These are phyloP conservation scores for Pseudonaja textilis DNA, from an alignment of 2,113 vertebrate genomes.

Conservation along the genomic window DNA sequence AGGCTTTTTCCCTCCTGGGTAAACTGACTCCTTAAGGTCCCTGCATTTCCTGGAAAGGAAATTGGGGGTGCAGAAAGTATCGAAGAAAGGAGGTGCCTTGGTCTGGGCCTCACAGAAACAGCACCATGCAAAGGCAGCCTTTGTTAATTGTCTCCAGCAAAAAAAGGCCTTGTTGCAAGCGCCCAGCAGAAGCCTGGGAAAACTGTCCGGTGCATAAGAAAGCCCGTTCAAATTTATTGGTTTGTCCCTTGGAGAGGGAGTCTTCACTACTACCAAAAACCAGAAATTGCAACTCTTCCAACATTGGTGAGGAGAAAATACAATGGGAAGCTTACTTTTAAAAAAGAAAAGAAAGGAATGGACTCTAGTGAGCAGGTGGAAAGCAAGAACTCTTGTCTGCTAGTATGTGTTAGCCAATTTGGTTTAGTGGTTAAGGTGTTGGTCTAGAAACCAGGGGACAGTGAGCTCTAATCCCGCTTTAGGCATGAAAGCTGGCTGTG, in stretches of 20 bases:
- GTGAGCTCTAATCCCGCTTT: neutral
- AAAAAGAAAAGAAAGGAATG: neutral
- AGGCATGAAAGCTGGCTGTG: neutral
- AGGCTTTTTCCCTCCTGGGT: neutral
- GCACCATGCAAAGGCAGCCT: neutral
- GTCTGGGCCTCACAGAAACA: neutral
- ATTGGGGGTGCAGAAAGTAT: neutral
- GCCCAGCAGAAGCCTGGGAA: too few species aligned
- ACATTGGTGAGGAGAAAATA: neutral
- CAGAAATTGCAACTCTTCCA: neutral
- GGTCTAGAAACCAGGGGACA: neutral
- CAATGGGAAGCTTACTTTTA: neutral
- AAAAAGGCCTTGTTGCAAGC: neutral
- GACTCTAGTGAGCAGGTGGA: neutral
- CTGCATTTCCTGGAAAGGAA: neutral
- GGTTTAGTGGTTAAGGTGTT: neutral
- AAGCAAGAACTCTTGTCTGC: neutral
- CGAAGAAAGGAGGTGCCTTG: neutral
- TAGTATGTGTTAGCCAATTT: neutral
- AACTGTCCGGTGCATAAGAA: neutral
- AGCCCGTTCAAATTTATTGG: fast-evolving
- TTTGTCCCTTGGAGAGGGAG: neutral
- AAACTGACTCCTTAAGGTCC: neutral
- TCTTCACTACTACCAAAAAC: too few species aligned
- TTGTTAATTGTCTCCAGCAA: neutral